These are phyloP conservation scores for Zaprionus ghesquierei DNA, from an alignment of 1,140 invertebrate genomes.

Conservation along the genomic window DNA sequence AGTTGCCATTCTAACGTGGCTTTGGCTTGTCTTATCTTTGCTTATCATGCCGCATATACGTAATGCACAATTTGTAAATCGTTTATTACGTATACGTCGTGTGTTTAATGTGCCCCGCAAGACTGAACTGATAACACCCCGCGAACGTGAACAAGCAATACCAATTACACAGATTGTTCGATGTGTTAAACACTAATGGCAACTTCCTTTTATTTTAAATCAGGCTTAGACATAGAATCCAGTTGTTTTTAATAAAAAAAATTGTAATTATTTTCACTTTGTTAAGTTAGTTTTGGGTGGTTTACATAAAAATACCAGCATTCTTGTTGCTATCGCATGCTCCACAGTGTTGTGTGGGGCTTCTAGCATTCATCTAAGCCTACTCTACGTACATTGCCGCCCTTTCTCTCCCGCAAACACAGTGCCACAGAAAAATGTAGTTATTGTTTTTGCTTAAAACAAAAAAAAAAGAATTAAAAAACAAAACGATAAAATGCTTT, in stretches of 20 bases:
- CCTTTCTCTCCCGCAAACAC: slow-evolving; percentile 14
- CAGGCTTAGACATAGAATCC: no score
- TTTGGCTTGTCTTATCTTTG: slow-evolving; percentile 37
- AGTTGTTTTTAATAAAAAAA: no score
- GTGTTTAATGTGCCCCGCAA: slow-evolving; percentile 44
- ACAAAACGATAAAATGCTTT: slow-evolving; percentile 61
- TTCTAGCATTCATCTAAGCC: slow-evolving; percentile 36
- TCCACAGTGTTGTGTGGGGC: slow-evolving; percentile 29
- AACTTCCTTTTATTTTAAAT: neutral
- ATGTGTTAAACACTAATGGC: neutral
- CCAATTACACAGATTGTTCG: neutral
- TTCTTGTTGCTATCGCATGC: neutral
- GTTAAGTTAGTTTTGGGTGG: neutral
- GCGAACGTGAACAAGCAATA: neutral
- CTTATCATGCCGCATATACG: slow-evolving; percentile 56
- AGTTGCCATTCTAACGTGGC: neutral
- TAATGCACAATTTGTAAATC: slow-evolving; percentile 47
- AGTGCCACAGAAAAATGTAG: slow-evolving; percentile 43
- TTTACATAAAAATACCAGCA: neutral
- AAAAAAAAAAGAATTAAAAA: slow-evolving; percentile 24
- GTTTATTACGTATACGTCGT: slow-evolving; percentile 57
- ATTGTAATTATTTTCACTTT: no score
- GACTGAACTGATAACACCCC: slow-evolving; percentile 14
- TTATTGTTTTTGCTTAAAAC: slow-evolving; percentile 32
- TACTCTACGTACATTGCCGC: slow-evolving; percentile 29